phyloP scores from a whole-genome alignment of 2,888 invertebrate species.

The Parelbella ahira region DNA sequence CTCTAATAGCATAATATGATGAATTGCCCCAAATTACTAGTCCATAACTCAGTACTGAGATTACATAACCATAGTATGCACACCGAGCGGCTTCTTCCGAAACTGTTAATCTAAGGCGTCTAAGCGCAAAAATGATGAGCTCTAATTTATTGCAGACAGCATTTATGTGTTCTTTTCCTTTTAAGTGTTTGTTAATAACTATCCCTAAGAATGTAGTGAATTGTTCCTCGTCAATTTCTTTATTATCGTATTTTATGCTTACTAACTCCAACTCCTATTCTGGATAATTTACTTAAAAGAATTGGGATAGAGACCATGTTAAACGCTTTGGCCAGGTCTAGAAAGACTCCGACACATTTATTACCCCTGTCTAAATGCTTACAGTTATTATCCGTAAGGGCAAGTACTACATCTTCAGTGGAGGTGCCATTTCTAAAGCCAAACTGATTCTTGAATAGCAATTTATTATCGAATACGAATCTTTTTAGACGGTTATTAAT shows the following conservation, averaged over 20 bases:
- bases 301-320: constrained; percentile 37
- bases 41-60: constrained; percentile 9
- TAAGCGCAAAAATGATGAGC: constrained; percentile 2
- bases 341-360: constrained; percentile 14
- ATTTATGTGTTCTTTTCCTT: constrained; percentile 6
- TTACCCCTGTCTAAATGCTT: constrained; percentile 4
- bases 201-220: constrained; percentile 2
- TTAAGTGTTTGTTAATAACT: constrained; percentile 1
- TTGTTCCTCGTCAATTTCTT: not conserved
- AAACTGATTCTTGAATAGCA: constrained; percentile 6
- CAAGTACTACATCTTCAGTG: constrained; percentile 5
- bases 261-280: too few relatives aligned
- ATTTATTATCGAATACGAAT: not conserved
- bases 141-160: constrained; percentile 6
- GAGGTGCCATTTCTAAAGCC: constrained; percentile 11
- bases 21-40: constrained; percentile 17
- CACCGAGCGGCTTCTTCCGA: constrained; percentile 7
- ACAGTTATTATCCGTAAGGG: constrained; percentile 3
- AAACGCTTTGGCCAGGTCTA: constrained; percentile 52
- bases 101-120: constrained; percentile 5
- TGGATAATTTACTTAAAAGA: constrained; percentile 1
- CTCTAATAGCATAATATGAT: too few relatives aligned
- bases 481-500: constrained; percentile 11
- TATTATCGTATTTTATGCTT: constrained; percentile 3
- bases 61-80: constrained; percentile 12